Conservation (phyloP, 2,888 invertebrate species). For the Osmoderma eremita region DNA sequence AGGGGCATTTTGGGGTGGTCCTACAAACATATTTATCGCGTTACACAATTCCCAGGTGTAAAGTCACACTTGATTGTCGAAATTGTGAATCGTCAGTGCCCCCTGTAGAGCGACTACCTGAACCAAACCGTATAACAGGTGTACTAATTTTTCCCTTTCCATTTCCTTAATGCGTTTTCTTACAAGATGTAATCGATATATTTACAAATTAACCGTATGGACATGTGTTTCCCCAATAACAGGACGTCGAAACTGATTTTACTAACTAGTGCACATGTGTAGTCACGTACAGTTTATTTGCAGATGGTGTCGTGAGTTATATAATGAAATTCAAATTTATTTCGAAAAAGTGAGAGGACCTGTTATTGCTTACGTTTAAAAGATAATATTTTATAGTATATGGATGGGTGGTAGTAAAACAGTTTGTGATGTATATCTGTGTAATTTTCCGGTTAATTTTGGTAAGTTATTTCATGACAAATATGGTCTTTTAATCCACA, state of each 20-base stretch:
- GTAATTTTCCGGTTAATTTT: conserved; percentile 19
- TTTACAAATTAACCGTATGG: conserved; percentile 54
- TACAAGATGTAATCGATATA: conserved; percentile 54
- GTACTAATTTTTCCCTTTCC: conserved; percentile 45
- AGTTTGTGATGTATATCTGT: background rate
- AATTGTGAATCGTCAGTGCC: conserved; percentile 43
- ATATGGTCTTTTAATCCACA: conserved; percentile 11
- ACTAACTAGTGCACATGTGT: conserved; percentile 45
- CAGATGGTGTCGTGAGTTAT: conserved; percentile 51
- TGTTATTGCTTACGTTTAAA: conserved; percentile 56
- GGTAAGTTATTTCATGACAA: background rate
- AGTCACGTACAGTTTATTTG: conserved; percentile 46
- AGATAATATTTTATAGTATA: conserved; percentile 55
- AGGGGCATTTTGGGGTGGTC: conserved; percentile 43
- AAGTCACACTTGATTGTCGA: conserved; percentile 45
- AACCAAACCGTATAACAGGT: conserved; percentile 50
- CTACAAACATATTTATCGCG: conserved; percentile 33
- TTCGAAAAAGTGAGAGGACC: conserved; percentile 53
- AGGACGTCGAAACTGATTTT: conserved; percentile 58
- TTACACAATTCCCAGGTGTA: conserved; percentile 47
- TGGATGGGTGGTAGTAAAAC: conserved; percentile 48
- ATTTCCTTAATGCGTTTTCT: conserved; percentile 43
- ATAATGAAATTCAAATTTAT: conserved; percentile 57
- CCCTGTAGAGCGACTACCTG: conserved; percentile 47
- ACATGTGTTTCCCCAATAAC: conserved; percentile 55